Percentiles rank a stretch among this genome's conserved stretches.
Evolutionary conservation across 2,113 vertebrate species (phyloP).

Genomic region (Macrotus californicus): DNA sequence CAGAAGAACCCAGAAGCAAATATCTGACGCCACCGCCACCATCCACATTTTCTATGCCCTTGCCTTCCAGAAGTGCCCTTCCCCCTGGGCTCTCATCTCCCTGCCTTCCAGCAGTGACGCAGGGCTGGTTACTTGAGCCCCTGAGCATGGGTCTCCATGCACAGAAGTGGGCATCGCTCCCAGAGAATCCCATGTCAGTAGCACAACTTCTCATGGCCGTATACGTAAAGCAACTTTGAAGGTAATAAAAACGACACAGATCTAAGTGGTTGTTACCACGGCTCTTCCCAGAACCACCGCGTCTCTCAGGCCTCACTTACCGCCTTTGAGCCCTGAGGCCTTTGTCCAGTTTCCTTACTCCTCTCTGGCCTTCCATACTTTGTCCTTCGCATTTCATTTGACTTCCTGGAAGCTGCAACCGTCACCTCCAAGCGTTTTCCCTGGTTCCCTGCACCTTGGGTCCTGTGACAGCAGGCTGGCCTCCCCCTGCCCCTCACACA

Average conservation of each 20-base stretch:
- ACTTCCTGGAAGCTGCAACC: not conserved
- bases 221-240: not conserved
- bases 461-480: not conserved
- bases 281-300: not conserved
- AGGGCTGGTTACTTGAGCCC: not conserved
- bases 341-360: not conserved
- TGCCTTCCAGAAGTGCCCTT: not conserved
- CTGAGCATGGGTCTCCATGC: not conserved
- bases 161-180: too few species aligned
- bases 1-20: not conserved
- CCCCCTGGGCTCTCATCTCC: not conserved
- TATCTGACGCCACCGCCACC: fast-evolving
- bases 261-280: not conserved
- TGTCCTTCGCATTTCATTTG: not conserved
- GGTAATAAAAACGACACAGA: not conserved
- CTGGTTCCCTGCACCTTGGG: not conserved
- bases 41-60: not conserved
- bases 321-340: not conserved
- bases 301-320: not conserved
- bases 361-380: not conserved
- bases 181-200: not conserved
- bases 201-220: not conserved
- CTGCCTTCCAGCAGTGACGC: fast-evolving
- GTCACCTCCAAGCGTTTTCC: not conserved
- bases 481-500: not conserved